phyloP scores from a whole-genome alignment of 2,888 invertebrate species.

The Hyppa rectilinea region DNA sequence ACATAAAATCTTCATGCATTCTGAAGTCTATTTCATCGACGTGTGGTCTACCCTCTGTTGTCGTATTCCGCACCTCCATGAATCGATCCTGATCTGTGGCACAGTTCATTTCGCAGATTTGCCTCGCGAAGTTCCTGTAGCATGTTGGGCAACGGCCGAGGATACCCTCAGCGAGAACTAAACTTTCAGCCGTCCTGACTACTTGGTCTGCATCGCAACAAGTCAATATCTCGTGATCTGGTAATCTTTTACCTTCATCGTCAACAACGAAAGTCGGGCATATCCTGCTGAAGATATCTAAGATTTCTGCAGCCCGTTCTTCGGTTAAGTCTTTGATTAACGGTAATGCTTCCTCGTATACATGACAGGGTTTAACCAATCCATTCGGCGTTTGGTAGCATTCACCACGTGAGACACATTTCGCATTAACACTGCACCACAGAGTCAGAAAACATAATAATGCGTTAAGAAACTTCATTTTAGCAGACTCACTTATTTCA shows the following conservation, averaged over 20 bases:
- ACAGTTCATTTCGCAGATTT: conserved; percentile 96
- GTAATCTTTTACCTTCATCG: conserved; percentile 78
- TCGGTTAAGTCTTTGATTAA: conserved; percentile 75
- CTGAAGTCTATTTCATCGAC: conserved; percentile 87
- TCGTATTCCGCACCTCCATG: conserved; percentile 72
- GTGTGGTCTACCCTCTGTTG: conserved; percentile 74
- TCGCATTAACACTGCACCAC: conserved; percentile 73
- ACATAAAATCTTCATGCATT: conserved; percentile 91
- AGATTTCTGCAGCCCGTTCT: conserved; percentile 77
- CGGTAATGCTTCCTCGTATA: conserved; percentile 70
- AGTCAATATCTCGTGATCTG: conserved; percentile 82
- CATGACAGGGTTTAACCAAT: conserved; percentile 75
- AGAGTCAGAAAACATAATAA: conserved; percentile 70
- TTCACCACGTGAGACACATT: conserved; percentile 80
- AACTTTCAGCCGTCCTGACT: conserved; percentile 85
- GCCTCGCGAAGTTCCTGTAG: conserved; percentile 93
- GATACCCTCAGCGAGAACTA: conserved; percentile 92
- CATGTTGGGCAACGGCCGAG: conserved; percentile 96
- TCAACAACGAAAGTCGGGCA: conserved; percentile 91
- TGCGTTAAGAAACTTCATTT: conserved; percentile 71
- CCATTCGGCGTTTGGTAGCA: conserved; percentile 74
- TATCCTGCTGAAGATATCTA: conserved; percentile 84
- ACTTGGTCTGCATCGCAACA: conserved; percentile 92
- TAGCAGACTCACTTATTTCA: conserved; percentile 39
- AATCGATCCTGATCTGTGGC: conserved; percentile 92